Evolutionary conservation across 2,888 invertebrate genomes (phyloP).

Genomic region (Leptopilina drosophilae): DNA sequence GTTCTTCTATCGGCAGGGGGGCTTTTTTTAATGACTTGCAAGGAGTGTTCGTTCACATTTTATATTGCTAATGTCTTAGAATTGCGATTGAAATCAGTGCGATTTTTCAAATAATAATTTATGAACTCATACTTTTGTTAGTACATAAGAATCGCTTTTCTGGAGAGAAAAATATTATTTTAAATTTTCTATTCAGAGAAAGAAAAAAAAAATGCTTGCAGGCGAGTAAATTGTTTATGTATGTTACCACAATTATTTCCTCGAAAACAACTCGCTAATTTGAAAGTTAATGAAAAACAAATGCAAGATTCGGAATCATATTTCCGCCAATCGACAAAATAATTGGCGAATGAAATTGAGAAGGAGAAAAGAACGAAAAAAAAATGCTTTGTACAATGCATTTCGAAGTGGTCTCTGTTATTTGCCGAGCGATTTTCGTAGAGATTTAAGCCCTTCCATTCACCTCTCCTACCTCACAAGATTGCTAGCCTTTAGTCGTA

Average conservation of each 20-base stretch:
- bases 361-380: slow-evolving; percentile 37
- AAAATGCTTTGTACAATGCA: slow-evolving; percentile 30
- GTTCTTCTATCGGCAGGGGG: slow-evolving; percentile 51
- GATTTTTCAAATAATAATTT: neutral
- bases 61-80: neutral
- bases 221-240: neutral
- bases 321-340: slow-evolving; percentile 48
- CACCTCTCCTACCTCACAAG: slow-evolving; percentile 52
- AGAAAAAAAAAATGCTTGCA: too few species aligned
- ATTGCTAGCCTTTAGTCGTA: slow-evolving; percentile 66
- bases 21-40: slow-evolving; percentile 51
- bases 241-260: neutral
- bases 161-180: too few species aligned
- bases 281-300: slow-evolving; percentile 9
- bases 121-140: neutral
- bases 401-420: slow-evolving; percentile 61
- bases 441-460: slow-evolving; percentile 41
- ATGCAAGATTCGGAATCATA: slow-evolving; percentile 4
- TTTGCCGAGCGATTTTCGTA: slow-evolving; percentile 64
- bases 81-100: neutral
- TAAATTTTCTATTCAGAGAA: too few species aligned
- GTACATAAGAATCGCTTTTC: neutral
- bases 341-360: slow-evolving; percentile 47
- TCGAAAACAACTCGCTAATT: neutral
- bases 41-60: slow-evolving; percentile 2